Conservation (phyloP, 2,113 vertebrate species). For the Gymnobelideus leadbeateri region DNA sequence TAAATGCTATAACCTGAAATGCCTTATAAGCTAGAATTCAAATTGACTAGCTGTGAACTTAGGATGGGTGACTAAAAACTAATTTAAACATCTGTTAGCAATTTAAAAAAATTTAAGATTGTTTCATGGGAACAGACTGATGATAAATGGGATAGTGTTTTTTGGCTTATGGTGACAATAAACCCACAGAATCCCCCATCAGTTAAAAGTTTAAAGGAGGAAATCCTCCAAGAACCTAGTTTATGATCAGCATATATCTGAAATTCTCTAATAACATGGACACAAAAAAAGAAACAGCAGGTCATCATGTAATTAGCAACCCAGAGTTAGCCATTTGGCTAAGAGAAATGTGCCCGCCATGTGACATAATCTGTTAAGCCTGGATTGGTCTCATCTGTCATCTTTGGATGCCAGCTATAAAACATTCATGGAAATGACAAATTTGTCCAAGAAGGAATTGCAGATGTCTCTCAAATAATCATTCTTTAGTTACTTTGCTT, state of each 20-base stretch:
- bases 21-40: constrained; percentile 18
- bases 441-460: background rate
- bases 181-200: constrained; percentile 18
- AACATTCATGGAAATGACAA: constrained; percentile 5
- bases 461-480: background rate
- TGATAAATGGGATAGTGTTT: background rate
- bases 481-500: background rate
- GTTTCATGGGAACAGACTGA: constrained; percentile 24
- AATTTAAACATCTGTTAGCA: constrained; percentile 29
- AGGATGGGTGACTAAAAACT: constrained; percentile 33
- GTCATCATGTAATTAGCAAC: constrained; percentile 46
- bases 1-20: constrained; percentile 46
- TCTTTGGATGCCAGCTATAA: constrained; percentile 9
- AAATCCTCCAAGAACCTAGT: background rate
- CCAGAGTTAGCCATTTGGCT: background rate
- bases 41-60: background rate
- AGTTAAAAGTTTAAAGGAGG: constrained; percentile 22
- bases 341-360: constrained; percentile 35
- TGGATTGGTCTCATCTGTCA: background rate
- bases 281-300: constrained; percentile 47
- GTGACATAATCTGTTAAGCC: constrained; percentile 9
- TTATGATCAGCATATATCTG: constrained; percentile 39
- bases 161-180: background rate
- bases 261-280: constrained; percentile 44
- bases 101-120: constrained; percentile 28